Base-by-base conservation (phyloP, 1,140 invertebrate genomes). In the Agrypnia vestita region DNA sequence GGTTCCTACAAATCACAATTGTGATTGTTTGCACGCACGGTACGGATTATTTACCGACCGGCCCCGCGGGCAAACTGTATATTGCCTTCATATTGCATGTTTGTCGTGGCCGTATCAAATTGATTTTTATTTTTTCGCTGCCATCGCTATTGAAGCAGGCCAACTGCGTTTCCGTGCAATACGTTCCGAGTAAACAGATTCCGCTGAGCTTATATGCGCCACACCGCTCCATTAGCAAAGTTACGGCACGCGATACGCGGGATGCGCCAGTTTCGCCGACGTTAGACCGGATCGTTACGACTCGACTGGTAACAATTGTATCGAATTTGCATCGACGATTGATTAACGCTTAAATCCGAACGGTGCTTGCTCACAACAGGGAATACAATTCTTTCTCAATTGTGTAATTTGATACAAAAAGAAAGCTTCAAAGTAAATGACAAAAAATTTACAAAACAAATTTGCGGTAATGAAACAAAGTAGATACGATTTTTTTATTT, bases 21-120 rank as follows among this genome's bases (percentile, higher is more conserved):
- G 61, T 10, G 35, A 64, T 64, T 44, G 61, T 43, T 64, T 25
- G 9, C 35, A 64, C 61, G 11, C 35, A 64, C 61, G 61, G 35
- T 64, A 64, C 12, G 21, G 21, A 64, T 64, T 64, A 64, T 64
- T 64, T 44, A 35, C 10, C 61, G 61, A 64, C n/a, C 61, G 19
- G 61, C 8, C 17, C 25, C 19, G 21, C 9, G 10, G 19, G 21
- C 21, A 62, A 21, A 25, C 19, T 62, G 17, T 10, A 3, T 19
- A 62, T 9, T 43, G 21, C 61, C n/a, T 64, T 35, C 17, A 35
- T 62, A 64, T 64, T n/a, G 61, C 61, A 64, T 64, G 61, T 64
- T 64, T n/a, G 25, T n/a, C 19, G 25, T 35, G 6, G 8, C 13
- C n/a, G 61, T 35, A n/a, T 64, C 25, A 12, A 25, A 44, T 64